Evolutionary conservation across 2,888 invertebrate species (phyloP).

Genomic region (Leptopilina myrica): DNA sequence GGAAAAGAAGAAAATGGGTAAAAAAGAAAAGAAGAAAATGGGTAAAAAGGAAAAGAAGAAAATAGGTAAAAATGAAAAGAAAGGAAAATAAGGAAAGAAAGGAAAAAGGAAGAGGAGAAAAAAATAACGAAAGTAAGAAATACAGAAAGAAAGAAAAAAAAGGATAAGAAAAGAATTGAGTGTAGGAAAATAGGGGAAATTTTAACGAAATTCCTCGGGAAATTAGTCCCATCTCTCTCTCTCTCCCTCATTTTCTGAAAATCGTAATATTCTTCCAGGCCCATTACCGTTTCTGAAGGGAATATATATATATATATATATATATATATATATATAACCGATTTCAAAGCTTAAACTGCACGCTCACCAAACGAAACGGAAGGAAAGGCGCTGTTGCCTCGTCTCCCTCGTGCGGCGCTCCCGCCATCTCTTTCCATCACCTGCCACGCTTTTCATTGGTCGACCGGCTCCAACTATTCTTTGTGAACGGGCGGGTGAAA

Average conservation of each 20-base stretch:
- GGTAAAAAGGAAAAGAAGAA: no score
- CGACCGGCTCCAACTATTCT: conserved; percentile 71
- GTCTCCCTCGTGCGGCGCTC: conserved; percentile 62
- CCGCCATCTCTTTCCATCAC: conserved; percentile 70
- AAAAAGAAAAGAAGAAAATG: no score
- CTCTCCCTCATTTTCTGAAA: background rate
- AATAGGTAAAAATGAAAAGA: no score
- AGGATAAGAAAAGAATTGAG: no score
- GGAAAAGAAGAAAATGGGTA: no score
- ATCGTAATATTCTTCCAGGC: conserved; percentile 1
- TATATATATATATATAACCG: conserved; percentile 37
- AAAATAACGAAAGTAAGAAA: no score
- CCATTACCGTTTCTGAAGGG: conserved; percentile 6
- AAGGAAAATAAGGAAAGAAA: no score
- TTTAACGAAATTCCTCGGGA: background rate
- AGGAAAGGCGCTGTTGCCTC: conserved; percentile 70
- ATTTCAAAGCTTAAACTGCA: conserved; percentile 50
- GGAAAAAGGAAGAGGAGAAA: no score
- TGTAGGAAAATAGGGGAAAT: background rate
- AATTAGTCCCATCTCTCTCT: background rate
- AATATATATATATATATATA: conserved; percentile 10
- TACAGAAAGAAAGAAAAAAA: no score
- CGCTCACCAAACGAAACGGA: conserved; percentile 53
- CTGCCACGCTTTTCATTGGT: conserved; percentile 66
- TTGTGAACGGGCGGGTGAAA: conserved; percentile 75